phyloP scores from a whole-genome alignment of 37 sponge, comb jelly and placozoan species.

The Agelas oroides region DNA sequence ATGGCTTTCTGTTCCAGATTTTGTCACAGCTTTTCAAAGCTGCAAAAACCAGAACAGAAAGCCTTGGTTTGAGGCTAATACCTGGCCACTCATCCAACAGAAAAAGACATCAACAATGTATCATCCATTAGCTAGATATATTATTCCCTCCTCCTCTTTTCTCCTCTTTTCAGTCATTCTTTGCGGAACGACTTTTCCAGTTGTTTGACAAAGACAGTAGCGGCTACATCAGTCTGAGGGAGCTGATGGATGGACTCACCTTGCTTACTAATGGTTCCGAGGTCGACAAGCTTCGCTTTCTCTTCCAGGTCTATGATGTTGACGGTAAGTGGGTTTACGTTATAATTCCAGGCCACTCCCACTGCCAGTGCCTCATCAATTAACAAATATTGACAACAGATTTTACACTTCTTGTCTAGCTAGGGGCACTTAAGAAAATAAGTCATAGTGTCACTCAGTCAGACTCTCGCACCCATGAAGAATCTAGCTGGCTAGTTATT shows the following conservation, averaged over 20 bases:
- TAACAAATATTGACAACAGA: too few relatives aligned
- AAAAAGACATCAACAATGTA: too few relatives aligned
- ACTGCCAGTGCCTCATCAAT: neutral
- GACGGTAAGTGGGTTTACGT: conserved; percentile 89
- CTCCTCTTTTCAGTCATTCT: conserved; percentile 62
- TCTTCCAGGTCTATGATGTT: conserved; percentile 92
- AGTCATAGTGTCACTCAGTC: too few relatives aligned
- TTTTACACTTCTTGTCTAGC: conserved; percentile 4
- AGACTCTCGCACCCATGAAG: too few relatives aligned
- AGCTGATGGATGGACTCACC: conserved; percentile 87
- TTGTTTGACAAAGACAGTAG: conserved; percentile 86
- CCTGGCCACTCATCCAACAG: too few relatives aligned
- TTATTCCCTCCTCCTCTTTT: neutral
- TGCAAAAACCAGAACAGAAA: too few relatives aligned
- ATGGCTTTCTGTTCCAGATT: too few relatives aligned
- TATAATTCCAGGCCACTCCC: neutral
- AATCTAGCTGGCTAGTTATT: too few relatives aligned
- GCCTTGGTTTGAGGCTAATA: too few relatives aligned
- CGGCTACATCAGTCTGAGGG: conserved; percentile 84
- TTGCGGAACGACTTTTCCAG: conserved; percentile 87
- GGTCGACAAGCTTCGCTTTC: conserved; percentile 82
- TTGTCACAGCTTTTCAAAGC: too few relatives aligned
- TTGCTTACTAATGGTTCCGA: conserved; percentile 79
- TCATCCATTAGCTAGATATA: too few relatives aligned
- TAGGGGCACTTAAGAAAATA: too few relatives aligned